These are phyloP conservation scores for Eupithecia exiguata DNA, from an alignment of 2,888 invertebrate genomes.

Conservation along the genomic window DNA sequence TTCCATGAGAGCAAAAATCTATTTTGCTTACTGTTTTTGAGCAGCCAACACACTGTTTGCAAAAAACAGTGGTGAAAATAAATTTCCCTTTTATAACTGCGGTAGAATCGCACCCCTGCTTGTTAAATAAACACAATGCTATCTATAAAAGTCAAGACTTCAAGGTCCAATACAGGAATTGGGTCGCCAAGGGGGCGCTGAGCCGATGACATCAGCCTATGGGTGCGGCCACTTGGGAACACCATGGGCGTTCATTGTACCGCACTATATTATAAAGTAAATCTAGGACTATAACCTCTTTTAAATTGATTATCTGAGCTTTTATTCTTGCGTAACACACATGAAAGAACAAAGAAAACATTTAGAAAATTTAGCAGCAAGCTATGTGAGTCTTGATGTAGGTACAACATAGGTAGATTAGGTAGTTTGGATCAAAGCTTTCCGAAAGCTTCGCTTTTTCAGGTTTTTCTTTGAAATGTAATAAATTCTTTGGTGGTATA, in stretches of 20 bases:
- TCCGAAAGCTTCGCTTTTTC: background rate
- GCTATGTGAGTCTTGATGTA: background rate
- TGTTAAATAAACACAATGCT: conserved; percentile 2
- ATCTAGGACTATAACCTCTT: background rate
- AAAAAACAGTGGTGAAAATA: background rate
- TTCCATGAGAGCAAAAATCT: background rate
- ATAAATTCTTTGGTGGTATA: background rate
- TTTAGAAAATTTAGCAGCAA: background rate
- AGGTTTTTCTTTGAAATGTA: background rate
- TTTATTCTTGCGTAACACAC: background rate
- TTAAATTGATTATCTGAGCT: background rate
- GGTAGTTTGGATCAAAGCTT: background rate
- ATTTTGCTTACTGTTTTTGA: background rate
- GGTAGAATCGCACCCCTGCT: background rate
- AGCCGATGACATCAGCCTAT: conserved; percentile 1
- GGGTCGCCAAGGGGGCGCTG: conserved; percentile 2
- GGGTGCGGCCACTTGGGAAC: background rate
- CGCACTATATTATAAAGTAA: background rate
- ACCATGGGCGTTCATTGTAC: background rate
- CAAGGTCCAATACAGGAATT: background rate
- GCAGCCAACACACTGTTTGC: background rate
- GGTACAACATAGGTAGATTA: too few species aligned
- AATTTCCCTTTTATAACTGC: background rate
- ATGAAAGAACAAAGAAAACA: background rate
- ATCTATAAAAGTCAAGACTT: background rate